A percentile compares a stretch with the other conserved stretches of the same genome.
Evolutionary conservation across 2,888 invertebrate genomes (phyloP).

Genomic region (Mellilla xanthometata): DNA sequence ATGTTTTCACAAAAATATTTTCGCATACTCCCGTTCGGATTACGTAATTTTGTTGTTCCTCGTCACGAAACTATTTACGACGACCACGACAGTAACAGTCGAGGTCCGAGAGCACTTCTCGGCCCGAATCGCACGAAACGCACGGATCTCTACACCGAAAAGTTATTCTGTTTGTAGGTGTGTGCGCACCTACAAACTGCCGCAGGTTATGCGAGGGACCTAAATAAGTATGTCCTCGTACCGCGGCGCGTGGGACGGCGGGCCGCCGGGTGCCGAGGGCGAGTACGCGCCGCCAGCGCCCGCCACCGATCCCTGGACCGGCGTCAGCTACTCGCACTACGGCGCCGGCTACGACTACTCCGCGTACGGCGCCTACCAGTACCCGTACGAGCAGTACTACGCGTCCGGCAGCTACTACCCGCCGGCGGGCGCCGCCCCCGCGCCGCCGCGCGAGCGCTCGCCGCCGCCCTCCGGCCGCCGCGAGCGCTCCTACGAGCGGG

Average conservation of each 20-base stretch:
- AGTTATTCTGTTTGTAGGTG: slow-evolving; percentile 88
- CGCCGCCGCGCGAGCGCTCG: slow-evolving; percentile 30
- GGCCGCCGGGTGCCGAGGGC: slow-evolving; percentile 79
- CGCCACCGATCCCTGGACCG: slow-evolving; percentile 75
- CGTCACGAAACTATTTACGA: slow-evolving; percentile 62
- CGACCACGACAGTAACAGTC: slow-evolving; percentile 55
- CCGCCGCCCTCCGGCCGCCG: slow-evolving; percentile 21
- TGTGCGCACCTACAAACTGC: slow-evolving; percentile 83
- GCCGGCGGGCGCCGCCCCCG: slow-evolving; percentile 38
- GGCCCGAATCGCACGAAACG: slow-evolving; percentile 55
- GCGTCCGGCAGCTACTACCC: slow-evolving; percentile 41
- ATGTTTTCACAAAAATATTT: slow-evolving; percentile 48
- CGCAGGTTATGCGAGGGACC: slow-evolving; percentile 79
- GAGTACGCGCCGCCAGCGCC: slow-evolving; percentile 70
- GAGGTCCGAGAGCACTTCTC: slow-evolving; percentile 57
- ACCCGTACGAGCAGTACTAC: slow-evolving; percentile 53
- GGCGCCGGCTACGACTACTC: slow-evolving; percentile 56
- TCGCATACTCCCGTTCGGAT: slow-evolving; percentile 56
- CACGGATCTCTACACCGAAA: slow-evolving; percentile 84
- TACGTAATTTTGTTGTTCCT: slow-evolving; percentile 79
- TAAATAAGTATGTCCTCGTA: slow-evolving; percentile 75
- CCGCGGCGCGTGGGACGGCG: slow-evolving; percentile 77
- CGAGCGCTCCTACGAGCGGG: slow-evolving; percentile 42
- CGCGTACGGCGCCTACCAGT: slow-evolving; percentile 52
- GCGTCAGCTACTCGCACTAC: slow-evolving; percentile 70